Evolutionary conservation across 2,797 vertebrate genomes (phyloP), one percentile per base, ranked within the genome.

Genomic region (Clamator glandarius): DNA sequence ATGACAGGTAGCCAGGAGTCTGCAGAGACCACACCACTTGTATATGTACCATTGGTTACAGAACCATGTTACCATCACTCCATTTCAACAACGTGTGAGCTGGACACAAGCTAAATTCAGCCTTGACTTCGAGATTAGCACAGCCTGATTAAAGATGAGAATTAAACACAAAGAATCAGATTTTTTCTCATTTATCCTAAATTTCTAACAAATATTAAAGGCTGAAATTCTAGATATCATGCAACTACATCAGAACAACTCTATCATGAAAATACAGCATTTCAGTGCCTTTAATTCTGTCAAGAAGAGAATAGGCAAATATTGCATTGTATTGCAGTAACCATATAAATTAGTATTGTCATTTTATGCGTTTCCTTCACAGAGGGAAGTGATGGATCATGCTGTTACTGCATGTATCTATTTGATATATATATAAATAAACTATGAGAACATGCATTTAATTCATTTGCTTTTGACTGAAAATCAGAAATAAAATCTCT

Each of bases 401-500:
- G 48, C 29, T 69, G 11, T 51, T 69, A 39, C 25, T 35, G 46
- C 23, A 20, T 21, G 20, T 48, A 14, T 51, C 8, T 26, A 25
- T 51, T 25, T 51, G 16, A n/a, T 23, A 19, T 14, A 21, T 14
- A 21, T 4, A 28, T 48, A 46, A 46, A 52, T 23, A 46, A 59
- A 42, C 24, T 36, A 29, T 12, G 24, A 44, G 48, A 73, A 73
- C 21, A 28, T 17, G 5, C 25, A 17, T 6, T 51, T 88, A 87
- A 85, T 92, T 85, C 59, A 80, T 85, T 55, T 35, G 58, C 28
- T 61, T 87, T 63, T 90, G 79, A 87, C 42, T 85, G 58, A 90
- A 83, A 44, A 82, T 87, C 52, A 88, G 55, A 90, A 75, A 64
- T 84, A 69, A 85, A 83, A 54, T 64, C 73, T 85, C 76, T 64